Percentiles rank a stretch among this genome's conserved stretches.
Conservation (phyloP, 2,797 vertebrate species). For the Manis pentadactyla region DNA sequence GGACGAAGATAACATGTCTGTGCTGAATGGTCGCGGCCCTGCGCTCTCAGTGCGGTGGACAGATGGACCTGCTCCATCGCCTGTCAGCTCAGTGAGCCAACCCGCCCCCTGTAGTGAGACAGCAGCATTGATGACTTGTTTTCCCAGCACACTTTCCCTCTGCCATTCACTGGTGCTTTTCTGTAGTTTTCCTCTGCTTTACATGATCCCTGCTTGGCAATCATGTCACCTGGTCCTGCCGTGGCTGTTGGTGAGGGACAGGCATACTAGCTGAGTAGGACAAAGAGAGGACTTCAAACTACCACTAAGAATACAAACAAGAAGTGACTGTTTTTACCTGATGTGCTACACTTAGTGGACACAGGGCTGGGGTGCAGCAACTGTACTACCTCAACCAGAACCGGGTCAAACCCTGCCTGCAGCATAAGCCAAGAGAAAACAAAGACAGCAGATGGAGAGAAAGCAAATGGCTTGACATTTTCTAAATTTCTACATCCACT, state of each 20-base stretch:
- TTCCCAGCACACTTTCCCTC: background rate
- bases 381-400: background rate
- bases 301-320: no score
- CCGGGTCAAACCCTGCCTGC: background rate
- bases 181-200: background rate
- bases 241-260: background rate
- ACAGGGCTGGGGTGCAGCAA: background rate
- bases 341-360: background rate
- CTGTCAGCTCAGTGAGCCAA: constrained; percentile 29
- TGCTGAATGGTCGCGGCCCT: background rate
- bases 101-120: background rate
- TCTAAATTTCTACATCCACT: background rate
- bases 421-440: background rate
- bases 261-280: background rate
- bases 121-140: background rate
- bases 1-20: background rate
- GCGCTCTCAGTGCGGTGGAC: background rate
- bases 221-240: background rate
- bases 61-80: background rate
- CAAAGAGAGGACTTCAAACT: background rate
- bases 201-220: background rate
- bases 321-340: background rate
- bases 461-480: background rate
- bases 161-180: background rate
- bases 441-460: background rate